Evolutionary conservation across 2,888 invertebrate genomes (phyloP), one percentile per base, ranked within the genome.

Genomic region (Cheilosia vernalis): DNA sequence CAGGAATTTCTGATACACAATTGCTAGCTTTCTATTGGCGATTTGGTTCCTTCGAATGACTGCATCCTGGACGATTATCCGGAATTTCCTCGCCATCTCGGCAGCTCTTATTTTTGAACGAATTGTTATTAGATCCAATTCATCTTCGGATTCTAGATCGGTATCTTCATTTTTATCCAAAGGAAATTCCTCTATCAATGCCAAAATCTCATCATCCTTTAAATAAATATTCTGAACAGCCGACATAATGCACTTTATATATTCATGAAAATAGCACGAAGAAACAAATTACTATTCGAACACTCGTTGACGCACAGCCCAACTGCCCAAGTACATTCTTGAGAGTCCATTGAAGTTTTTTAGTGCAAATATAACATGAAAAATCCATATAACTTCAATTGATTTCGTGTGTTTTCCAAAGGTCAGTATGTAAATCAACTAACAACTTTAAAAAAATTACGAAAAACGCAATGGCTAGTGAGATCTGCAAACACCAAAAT

Each of bases 11-110:
- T 73, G 55, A 63, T n/a, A n/a, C n/a, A n/a, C n/a, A 37, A 44
- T 55, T 63, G 21, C 2, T 21, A 63, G 64, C 47, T 74, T 55
- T 47, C 30, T 42, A 72, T 33, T 58, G 70, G 15, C 55, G 44
- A 73, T 63, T 60, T 72, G 60, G 51, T 40, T 60, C 47, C 17
- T 58, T 58, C 24, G 19, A 42, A 51, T 51, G 49, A 47, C 73
- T 63, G 33, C 30, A 63, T 56, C 30, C n/a, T n/a, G n/a, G n/a
- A n/a, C n/a, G n/a, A n/a, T n/a, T n/a, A n/a, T n/a, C 7, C 17
- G 42, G 17, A 67, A 64, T 17, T 40, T 76, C 21, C 4, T 76
- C 24, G 24, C 15, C 60, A 67, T 60, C 40, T 19, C 5, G 37
- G 60, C 60, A 61, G 53, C 33, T 63, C 17, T 55, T 1, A 55